Evolutionary conservation across 2,113 vertebrate genomes (phyloP).

Genomic region (Plestiodon gilberti): DNA sequence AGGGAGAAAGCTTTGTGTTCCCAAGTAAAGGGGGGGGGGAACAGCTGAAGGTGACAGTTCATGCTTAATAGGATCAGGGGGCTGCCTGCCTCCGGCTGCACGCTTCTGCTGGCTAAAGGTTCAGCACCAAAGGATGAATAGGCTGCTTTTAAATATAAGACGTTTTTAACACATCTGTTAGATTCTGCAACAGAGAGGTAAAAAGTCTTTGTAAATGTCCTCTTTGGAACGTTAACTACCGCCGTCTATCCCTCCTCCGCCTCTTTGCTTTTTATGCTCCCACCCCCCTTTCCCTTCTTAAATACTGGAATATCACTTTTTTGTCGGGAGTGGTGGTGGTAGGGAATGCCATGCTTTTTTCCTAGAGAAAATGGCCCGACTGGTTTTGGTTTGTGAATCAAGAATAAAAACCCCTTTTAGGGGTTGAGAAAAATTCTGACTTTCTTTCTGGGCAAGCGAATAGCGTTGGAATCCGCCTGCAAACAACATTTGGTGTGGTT

Average conservation of each 20-base stretch:
- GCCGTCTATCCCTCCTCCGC: background rate
- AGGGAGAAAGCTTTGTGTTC: slow-evolving; percentile 85
- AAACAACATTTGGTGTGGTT: background rate
- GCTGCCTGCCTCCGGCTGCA: slow-evolving; percentile 84
- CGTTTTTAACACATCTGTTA: slow-evolving; percentile 98
- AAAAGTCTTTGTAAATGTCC: slow-evolving; percentile 13
- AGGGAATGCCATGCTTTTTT: background rate
- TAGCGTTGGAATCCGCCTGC: background rate
- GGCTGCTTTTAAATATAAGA: slow-evolving; percentile 78
- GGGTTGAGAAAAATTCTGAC: background rate
- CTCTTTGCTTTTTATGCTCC: background rate
- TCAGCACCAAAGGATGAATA: slow-evolving; percentile 83
- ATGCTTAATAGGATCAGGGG: slow-evolving; percentile 98
- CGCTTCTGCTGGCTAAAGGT: slow-evolving; percentile 85
- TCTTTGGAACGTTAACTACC: background rate
- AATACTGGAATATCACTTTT: too few relatives aligned
- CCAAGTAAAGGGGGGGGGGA: slow-evolving; percentile 74
- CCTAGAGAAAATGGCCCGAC: background rate
- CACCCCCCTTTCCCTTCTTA: too few relatives aligned
- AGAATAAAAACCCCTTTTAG: too few relatives aligned
- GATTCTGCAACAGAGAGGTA: slow-evolving; percentile 64
- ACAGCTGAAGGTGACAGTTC: slow-evolving; percentile 99
- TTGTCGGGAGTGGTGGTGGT: too few relatives aligned
- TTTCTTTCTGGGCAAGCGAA: background rate
- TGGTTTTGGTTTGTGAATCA: background rate